Conservation (phyloP, 2,797 vertebrate species). For the Chaenodraco wilsoni region DNA sequence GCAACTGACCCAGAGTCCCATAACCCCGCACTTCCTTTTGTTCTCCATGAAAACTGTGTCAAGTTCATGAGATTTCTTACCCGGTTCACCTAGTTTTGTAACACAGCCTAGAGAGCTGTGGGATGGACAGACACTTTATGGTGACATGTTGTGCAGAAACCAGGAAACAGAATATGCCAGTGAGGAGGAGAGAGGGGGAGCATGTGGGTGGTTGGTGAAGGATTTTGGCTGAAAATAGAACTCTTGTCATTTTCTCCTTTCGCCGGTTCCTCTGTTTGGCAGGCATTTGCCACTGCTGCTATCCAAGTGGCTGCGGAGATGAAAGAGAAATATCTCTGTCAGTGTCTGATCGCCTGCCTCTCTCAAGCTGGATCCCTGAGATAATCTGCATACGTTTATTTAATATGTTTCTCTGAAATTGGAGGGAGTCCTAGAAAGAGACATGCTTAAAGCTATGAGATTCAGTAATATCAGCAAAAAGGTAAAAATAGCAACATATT, state of each 20-base stretch:
- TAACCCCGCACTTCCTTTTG: slow-evolving; percentile 57
- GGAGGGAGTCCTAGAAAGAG: neutral
- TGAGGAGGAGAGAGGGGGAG: slow-evolving; percentile 31
- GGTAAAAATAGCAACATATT: neutral
- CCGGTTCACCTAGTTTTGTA: slow-evolving; percentile 26
- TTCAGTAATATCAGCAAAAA: slow-evolving; percentile 7
- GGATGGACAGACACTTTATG: slow-evolving; percentile 28
- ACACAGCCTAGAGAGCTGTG: slow-evolving; percentile 28
- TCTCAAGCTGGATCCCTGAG: slow-evolving; percentile 29
- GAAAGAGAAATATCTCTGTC: slow-evolving; percentile 43
- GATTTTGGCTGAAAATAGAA: slow-evolving; percentile 78
- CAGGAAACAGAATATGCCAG: slow-evolving; percentile 38
- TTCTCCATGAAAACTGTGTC: slow-evolving; percentile 46
- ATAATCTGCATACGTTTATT: slow-evolving; percentile 42
- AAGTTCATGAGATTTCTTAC: slow-evolving; percentile 33
- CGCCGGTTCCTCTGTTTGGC: slow-evolving; percentile 65
- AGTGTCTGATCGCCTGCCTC: slow-evolving; percentile 31
- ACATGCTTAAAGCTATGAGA: neutral
- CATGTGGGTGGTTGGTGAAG: slow-evolving; percentile 60
- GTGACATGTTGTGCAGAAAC: slow-evolving; percentile 25
- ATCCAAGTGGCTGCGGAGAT: slow-evolving; percentile 51
- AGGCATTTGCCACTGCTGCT: slow-evolving; percentile 44
- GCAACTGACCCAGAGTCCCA: slow-evolving; percentile 64
- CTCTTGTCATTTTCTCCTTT: slow-evolving; percentile 76
- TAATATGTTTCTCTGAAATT: slow-evolving; percentile 8